Conservation (phyloP, 2,797 vertebrate genomes). For the Graptemys geographica region DNA sequence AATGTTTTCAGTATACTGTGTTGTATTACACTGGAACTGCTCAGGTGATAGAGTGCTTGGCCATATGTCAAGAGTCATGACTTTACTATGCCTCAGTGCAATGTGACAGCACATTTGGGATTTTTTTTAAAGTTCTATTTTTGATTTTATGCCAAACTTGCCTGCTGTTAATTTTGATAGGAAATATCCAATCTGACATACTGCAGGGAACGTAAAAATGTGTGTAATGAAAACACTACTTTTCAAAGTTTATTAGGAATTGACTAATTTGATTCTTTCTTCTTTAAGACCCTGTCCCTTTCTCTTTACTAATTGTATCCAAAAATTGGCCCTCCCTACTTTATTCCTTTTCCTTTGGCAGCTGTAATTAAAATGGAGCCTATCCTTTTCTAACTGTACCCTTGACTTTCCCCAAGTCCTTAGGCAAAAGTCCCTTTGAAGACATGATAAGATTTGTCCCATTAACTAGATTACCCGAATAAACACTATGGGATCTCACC, state of each 20-base stretch:
- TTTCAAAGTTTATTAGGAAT: background rate
- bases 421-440: background rate
- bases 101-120: background rate
- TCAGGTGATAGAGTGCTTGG: background rate
- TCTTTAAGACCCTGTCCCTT: background rate
- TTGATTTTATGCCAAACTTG: background rate
- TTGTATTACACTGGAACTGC: background rate
- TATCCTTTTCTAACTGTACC: background rate
- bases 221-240: background rate
- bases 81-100: background rate
- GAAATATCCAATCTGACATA: background rate
- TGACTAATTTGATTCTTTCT: background rate
- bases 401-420: background rate
- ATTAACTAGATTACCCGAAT: background rate
- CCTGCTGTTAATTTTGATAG: constrained; percentile 16
- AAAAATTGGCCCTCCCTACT: background rate
- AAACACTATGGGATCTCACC: background rate
- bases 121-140: background rate
- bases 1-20: background rate
- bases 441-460: background rate
- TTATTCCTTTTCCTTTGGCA: background rate
- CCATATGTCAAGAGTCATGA: background rate
- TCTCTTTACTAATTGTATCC: background rate
- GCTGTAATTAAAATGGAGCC: fast-evolving
- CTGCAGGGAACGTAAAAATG: background rate